Evolutionary conservation across 1,140 invertebrate genomes (phyloP), one percentile per base, ranked within the genome.

Genomic region (Bombus cullumanus): DNA sequence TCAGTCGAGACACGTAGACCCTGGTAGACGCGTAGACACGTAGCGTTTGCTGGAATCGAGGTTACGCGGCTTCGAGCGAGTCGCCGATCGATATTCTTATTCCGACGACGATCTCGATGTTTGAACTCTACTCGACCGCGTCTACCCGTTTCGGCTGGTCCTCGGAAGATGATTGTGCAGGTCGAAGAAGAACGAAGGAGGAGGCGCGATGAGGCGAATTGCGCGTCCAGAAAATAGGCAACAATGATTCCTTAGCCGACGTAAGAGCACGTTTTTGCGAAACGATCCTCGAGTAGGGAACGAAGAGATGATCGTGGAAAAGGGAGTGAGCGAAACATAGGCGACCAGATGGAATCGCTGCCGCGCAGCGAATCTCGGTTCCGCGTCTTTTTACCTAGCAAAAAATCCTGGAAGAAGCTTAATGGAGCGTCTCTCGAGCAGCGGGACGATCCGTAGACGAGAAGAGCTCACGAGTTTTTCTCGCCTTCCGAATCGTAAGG

Each of bases 361-460:
- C 34, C 28, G 62, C 34, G 81, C 76, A 47, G 59, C 76, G 76
- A 85, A 85, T 85, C 83, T 73, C 83, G 77, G 83, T 47, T 80
- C 39, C 75, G 75, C 53, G 82, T 79, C 75, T 79, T 68, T 57
- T 31, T n/a, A 6, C 25, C 43, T 4, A 28, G 47, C 68, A 85
- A 85, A 80, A 80, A 85, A 25, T 57, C 41, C 53, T 72, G 76
- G 77, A 85, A 85, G 68, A 85, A 85, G 83, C 77, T 85, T 85
- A 85, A 85, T 85, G 83, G 83, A 85, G 83, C 83, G 76, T 83
- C 81, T 77, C 62, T 66, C 59, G 73, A 41, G 43, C 31, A 18
- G 41, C 68, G 68, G 68, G 80, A 80, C 41, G 76, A 80, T 85
- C 68, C 77, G n/a, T 34, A 75, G 64, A 71, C 64, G 81, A 83